These are phyloP conservation scores for Cetonia aurata DNA, from an alignment of 2,888 invertebrate species.

Conservation along the genomic window DNA sequence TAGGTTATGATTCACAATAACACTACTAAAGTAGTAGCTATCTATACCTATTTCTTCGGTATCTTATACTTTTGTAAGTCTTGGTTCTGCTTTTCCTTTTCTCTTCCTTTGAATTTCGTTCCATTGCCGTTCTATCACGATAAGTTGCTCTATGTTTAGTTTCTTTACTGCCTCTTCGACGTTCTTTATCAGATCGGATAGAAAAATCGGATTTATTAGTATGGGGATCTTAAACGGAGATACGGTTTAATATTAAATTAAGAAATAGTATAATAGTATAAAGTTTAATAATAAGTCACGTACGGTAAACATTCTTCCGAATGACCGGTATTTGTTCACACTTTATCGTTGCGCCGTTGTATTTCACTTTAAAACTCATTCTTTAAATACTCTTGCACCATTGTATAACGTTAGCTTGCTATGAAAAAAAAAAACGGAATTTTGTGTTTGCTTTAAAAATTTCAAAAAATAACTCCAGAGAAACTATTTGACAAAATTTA, in stretches of 20 bases:
- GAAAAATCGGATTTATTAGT: constrained; percentile 37
- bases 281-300: background rate
- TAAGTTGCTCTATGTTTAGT: constrained; percentile 9
- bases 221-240: constrained; percentile 30
- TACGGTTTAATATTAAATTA: constrained; percentile 37
- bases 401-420: too few relatives aligned
- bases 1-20: constrained; percentile 31
- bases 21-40: constrained; percentile 13
- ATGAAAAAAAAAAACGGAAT: too few relatives aligned
- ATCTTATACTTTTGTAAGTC: constrained; percentile 20
- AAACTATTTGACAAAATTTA: too few relatives aligned
- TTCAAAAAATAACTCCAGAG: too few relatives aligned
- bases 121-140: constrained; percentile 10
- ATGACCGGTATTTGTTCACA: background rate
- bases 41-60: constrained; percentile 8
- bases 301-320: constrained; percentile 11
- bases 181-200: constrained; percentile 38
- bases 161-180: constrained; percentile 15
- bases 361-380: background rate
- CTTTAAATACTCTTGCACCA: background rate
- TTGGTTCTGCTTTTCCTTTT: constrained; percentile 6
- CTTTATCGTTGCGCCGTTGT: background rate
- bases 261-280: too few relatives aligned
- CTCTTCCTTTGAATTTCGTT: constrained; percentile 10
- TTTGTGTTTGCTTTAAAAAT: too few relatives aligned